Evolutionary conservation across 2,888 invertebrate species (phyloP).

Genomic region (Branchipolynoe longqiensis): DNA sequence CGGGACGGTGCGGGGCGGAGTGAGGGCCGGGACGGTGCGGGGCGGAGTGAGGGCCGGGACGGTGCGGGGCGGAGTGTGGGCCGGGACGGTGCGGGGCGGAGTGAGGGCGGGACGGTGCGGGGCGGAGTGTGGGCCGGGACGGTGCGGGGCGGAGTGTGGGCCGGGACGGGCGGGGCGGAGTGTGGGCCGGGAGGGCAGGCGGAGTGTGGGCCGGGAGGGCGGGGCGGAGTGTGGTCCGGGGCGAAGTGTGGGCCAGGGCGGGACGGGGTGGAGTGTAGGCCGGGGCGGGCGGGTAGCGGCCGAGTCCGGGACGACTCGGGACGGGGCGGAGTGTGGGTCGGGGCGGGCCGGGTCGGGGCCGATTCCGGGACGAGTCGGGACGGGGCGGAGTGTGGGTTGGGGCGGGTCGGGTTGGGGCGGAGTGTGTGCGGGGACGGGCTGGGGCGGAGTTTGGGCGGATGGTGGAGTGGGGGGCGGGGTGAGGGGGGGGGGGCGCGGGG

Average conservation of each 20-base stretch:
- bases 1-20: not conserved
- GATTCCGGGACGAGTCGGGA: not conserved
- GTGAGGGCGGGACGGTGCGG: not conserved
- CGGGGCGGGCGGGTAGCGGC: not conserved
- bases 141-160: not conserved
- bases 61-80: not conserved
- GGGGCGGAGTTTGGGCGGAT: not conserved
- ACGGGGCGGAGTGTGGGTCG: not conserved
- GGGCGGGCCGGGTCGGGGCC: not conserved
- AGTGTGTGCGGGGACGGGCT: not conserved
- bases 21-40: not conserved
- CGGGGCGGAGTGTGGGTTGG: not conserved
- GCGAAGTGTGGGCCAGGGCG: not conserved
- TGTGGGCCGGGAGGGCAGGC: not conserved
- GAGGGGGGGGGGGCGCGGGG: not conserved
- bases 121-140: not conserved
- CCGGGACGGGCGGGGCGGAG: not conserved
- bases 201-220: not conserved
- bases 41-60: not conserved
- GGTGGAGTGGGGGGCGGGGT: not conserved
- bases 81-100: not conserved
- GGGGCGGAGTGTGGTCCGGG: not conserved
- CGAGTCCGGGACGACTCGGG: not conserved
- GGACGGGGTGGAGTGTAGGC: not conserved
- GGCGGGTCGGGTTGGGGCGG: not conserved